phyloP scores from a whole-genome alignment of 2,797 vertebrate genomes.

The Holocentrus rufus region DNA sequence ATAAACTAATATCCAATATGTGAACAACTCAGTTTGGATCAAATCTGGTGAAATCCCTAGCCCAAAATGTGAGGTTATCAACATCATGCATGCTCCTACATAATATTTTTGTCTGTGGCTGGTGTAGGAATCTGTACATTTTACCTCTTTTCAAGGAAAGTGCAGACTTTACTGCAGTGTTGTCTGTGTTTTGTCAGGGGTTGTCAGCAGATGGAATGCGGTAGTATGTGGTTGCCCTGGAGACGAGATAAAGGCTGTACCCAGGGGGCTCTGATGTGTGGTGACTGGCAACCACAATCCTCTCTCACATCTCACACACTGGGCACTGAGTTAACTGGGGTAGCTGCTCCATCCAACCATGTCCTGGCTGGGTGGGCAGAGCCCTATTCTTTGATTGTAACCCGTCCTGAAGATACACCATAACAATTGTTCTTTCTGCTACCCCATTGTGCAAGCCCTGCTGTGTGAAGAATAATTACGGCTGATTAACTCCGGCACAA shows the following conservation, averaged over 20 bases:
- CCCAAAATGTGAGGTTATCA: background rate
- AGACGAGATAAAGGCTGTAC: conserved; percentile 70
- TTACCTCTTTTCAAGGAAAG: conserved; percentile 14
- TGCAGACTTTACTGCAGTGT: conserved; percentile 44
- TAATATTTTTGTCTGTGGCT: background rate
- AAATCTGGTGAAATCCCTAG: background rate
- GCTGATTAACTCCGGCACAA: conserved; percentile 12
- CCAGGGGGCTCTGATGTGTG: conserved; percentile 51
- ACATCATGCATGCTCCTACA: background rate
- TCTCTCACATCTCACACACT: conserved; percentile 43
- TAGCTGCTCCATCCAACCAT: conserved; percentile 38
- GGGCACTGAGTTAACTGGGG: conserved; percentile 38
- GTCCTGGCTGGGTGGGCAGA: conserved; percentile 52
- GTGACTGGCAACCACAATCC: conserved; percentile 65
- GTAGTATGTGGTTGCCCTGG: conserved; percentile 74
- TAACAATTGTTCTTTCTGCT: conserved; percentile 29
- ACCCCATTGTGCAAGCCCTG: background rate
- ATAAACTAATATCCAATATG: background rate
- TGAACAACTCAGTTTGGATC: background rate
- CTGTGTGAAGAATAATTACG: conserved; percentile 38
- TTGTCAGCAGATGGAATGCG: conserved; percentile 67
- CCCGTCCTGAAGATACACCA: conserved; percentile 11
- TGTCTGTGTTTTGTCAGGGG: conserved; percentile 63
- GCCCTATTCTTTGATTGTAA: conserved; percentile 53
- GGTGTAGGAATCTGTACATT: conserved; percentile 15